A percentile compares a stretch with the other conserved stretches of the same genome.
Evolutionary conservation across 1,140 invertebrate species (phyloP).

Genomic region (Amphibalanus amphitrite): DNA sequence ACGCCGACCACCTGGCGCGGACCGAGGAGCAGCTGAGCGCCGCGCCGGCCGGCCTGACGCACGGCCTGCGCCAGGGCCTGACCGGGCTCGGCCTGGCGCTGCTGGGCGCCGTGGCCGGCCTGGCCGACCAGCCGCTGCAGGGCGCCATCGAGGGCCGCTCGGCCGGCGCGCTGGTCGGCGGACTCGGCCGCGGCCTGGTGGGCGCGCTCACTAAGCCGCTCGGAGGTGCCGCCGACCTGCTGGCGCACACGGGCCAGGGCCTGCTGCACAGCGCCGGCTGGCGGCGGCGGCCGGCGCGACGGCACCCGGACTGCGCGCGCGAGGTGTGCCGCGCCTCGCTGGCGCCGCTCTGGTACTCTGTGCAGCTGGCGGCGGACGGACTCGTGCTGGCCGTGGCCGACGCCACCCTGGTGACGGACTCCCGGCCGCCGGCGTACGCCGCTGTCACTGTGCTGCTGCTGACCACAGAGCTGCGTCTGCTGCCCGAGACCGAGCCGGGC

Average conservation of each 20-base stretch:
- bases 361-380: constrained; percentile 13
- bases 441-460: constrained; percentile 21
- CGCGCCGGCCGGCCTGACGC: constrained; percentile 54
- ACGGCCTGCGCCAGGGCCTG: constrained; percentile 66
- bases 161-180: constrained; percentile 51
- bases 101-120: constrained; percentile 73
- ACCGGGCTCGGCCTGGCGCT: constrained; percentile 78
- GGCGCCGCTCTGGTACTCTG: constrained; percentile 15
- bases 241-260: constrained; percentile 78
- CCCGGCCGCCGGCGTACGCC: constrained; percentile 19
- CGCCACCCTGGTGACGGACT: constrained; percentile 16
- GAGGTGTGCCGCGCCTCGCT: constrained; percentile 11
- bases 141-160: constrained; percentile 39
- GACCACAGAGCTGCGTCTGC: constrained; percentile 14
- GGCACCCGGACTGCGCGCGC: constrained; percentile 8
- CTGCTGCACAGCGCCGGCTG: constrained; percentile 62
- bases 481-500: not conserved
- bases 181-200: constrained; percentile 66
- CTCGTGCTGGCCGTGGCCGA: constrained; percentile 17
- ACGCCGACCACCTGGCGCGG: constrained; percentile 51
- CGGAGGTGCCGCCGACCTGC: constrained; percentile 78
- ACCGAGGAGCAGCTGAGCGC: constrained; percentile 53
- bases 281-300: constrained; percentile 27
- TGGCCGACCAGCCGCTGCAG: constrained; percentile 83
- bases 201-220: constrained; percentile 65